Evolutionary conservation across 2,113 vertebrate genomes (phyloP).

Genomic region (Ictalurus punctatus): DNA sequence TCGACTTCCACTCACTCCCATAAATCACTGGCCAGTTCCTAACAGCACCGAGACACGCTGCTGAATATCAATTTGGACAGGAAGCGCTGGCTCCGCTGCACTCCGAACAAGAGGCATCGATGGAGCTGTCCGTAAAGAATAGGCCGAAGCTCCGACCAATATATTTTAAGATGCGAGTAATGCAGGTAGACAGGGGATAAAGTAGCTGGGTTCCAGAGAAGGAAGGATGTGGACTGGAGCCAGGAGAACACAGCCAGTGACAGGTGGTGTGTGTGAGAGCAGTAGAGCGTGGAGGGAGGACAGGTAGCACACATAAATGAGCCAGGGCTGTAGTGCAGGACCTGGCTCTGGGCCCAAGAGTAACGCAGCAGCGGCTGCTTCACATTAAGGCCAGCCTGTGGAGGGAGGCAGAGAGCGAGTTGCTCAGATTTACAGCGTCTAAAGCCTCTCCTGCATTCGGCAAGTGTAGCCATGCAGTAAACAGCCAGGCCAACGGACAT

Average conservation of each 20-base stretch:
- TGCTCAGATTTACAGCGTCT: constrained; percentile 45
- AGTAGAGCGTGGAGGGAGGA: constrained; percentile 26
- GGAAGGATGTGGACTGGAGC: constrained; percentile 30
- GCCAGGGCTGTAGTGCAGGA: constrained; percentile 27
- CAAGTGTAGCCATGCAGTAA: constrained; percentile 56
- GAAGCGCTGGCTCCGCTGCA: background rate
- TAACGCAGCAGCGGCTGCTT: constrained; percentile 3
- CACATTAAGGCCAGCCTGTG: constrained; percentile 1
- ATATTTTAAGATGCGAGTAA: constrained; percentile 25
- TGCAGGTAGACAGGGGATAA: constrained; percentile 33
- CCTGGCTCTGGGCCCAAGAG: constrained; percentile 40
- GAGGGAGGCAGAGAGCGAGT: constrained; percentile 23
- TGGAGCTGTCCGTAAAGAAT: constrained; percentile 26
- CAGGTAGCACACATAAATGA: constrained; percentile 41
- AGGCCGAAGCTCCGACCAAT: constrained; percentile 1
- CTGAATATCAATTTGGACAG: constrained; percentile 32
- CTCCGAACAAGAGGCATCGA: constrained; percentile 13
- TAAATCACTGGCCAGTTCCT: constrained; percentile 43
- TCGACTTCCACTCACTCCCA: constrained; percentile 22
- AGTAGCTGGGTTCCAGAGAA: constrained; percentile 24
- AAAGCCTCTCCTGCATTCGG: constrained; percentile 51
- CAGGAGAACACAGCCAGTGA: constrained; percentile 25
- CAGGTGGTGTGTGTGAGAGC: constrained; percentile 33
- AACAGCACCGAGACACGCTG: constrained; percentile 4
- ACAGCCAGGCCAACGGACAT: constrained; percentile 44